Percentiles rank a stretch among this genome's conserved stretches.
These are phyloP conservation scores for Microplitis mediator DNA, from an alignment of 1,140 invertebrate species.

Conservation along the genomic window DNA sequence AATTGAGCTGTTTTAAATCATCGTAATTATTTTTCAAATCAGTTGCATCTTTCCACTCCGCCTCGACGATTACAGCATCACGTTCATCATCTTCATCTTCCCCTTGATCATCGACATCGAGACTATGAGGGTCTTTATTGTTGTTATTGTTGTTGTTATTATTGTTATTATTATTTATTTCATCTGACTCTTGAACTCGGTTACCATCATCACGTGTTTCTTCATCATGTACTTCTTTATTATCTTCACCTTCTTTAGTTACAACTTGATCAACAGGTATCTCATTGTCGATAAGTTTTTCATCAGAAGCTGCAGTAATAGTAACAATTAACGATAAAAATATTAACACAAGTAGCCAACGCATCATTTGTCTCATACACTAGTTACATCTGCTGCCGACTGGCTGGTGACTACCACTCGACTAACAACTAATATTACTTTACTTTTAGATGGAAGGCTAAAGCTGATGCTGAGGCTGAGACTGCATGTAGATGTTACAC, in stretches of 20 bases:
- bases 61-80: not conserved
- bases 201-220: too few relatives aligned
- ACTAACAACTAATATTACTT: too few relatives aligned
- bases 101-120: not conserved
- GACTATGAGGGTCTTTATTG: not conserved
- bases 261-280: not conserved
- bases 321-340: not conserved
- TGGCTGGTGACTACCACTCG: too few relatives aligned
- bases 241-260: too few relatives aligned
- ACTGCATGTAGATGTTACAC: too few relatives aligned
- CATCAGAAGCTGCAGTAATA: not conserved
- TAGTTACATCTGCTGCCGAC: too few relatives aligned
- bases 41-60: not conserved
- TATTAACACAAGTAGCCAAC: not conserved
- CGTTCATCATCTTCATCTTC: not conserved
- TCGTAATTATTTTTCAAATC: not conserved
- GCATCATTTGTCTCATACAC: not conserved
- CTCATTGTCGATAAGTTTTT: not conserved
- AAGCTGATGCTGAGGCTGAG: too few relatives aligned
- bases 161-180: not conserved
- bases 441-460: too few relatives aligned
- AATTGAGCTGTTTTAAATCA: constrained; percentile 19
- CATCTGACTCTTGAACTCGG: too few relatives aligned
- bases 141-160: not conserved
- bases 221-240: too few relatives aligned